Evolutionary conservation across 2,797 vertebrate genomes (phyloP), one percentile per base, ranked within the genome.

Genomic region (Poecilia velifera): DNA sequence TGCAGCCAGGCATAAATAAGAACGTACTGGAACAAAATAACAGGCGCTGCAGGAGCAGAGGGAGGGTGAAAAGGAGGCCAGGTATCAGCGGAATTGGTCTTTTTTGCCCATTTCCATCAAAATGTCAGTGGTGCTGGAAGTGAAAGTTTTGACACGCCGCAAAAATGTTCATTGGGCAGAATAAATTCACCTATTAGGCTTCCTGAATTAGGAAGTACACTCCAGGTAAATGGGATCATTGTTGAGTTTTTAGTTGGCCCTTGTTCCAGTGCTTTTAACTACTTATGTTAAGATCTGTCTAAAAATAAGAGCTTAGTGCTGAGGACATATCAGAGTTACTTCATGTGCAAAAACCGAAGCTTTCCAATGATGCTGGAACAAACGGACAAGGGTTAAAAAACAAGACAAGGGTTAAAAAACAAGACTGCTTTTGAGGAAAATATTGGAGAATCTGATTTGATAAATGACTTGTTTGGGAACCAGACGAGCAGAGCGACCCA

Each of bases 381-480:
- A 46, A 43, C 20, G 9, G 22, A 43, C 6, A 10, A 10, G 78
- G 70, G 75, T 66, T 18, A 31, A 62, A 59, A 14, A 16, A 14
- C 28, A 62, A 87, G 88, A 81, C n/a, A 10, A 10, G 78, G 70
- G 75, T 71, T 18, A 31, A 62, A 59, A 14, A 16, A 14, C 28
- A 62, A 87, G 88, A 82, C n/a, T 66, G 72, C 76, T 82, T 87
- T 86, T 79, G 64, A 81, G 82, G 85, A 82, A 90, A 86, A 91
- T 82, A 84, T 79, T 78, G 84, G 47, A 81, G 78, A 82, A 86
- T 86, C 78, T 82, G 84, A 89, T 77, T 64, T 34, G 71, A 84
- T 88, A 76, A 89, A 68, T 92, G 87, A 88, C 88, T 84, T 83
- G 74, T 91, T 89, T 88, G 87, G 82, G 82, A 81, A 84, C 87